Conservation (phyloP, 2,888 invertebrate species). For the Drosophila prostipennis region DNA sequence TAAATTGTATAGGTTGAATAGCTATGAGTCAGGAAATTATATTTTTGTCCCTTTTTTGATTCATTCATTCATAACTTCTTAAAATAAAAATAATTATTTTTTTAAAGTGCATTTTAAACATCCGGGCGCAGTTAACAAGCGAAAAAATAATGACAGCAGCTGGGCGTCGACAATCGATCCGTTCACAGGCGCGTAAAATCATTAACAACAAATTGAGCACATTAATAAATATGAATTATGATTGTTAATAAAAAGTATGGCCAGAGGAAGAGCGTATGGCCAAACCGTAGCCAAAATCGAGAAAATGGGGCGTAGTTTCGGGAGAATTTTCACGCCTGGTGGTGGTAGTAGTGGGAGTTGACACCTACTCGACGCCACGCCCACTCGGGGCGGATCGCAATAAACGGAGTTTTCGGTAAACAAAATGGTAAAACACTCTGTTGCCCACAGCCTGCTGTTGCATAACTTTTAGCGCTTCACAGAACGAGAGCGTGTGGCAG, state of each 20-base stretch:
- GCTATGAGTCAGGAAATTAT: no score
- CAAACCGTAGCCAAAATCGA: slow-evolving; percentile 1
- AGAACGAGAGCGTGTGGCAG: slow-evolving; percentile 50
- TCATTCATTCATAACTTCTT: no score
- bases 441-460: slow-evolving; percentile 44
- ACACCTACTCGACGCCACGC: slow-evolving; percentile 31
- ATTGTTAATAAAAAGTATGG: slow-evolving; percentile 66
- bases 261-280: slow-evolving; percentile 4
- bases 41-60: no score
- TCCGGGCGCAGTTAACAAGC: slow-evolving; percentile 28
- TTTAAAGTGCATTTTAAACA: not conserved
- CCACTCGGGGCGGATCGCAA: not conserved
- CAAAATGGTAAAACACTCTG: slow-evolving; percentile 43
- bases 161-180: slow-evolving; percentile 17
- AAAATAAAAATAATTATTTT: no score
- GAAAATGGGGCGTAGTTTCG: slow-evolving; percentile 13
- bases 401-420: slow-evolving; percentile 12
- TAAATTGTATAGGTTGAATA: no score
- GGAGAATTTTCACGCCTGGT: slow-evolving; percentile 1
- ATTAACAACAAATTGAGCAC: slow-evolving; percentile 73
- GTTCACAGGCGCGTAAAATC: slow-evolving; percentile 41
- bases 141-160: slow-evolving; percentile 34
- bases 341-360: slow-evolving; percentile 25
- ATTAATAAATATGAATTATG: slow-evolving; percentile 75
- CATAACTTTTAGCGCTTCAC: slow-evolving; percentile 70